Evolutionary conservation across 2,113 vertebrate species (phyloP), one percentile per base, ranked within the genome.

Genomic region (Anguilla rostrata): DNA sequence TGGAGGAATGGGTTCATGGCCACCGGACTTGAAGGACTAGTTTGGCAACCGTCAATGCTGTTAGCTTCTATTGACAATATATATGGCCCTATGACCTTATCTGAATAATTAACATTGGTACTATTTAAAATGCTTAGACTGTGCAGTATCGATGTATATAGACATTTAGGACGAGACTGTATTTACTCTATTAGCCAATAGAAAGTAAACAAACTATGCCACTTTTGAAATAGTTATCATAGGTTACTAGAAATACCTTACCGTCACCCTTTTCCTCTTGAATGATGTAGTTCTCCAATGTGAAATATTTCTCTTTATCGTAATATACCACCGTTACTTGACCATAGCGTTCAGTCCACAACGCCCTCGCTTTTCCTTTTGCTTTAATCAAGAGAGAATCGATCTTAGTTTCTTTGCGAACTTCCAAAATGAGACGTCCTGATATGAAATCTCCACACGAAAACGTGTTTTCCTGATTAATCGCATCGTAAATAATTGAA

Each of bases 301-400:
- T 29, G 46, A 82, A 88, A 16, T 82, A 84, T 53, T 88, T 84
- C 11, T 84, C 78, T 41, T 84, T 86, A 4, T 29, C 78, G 26
- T 29, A 15, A 39, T 88, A 86, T 15, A 57, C 53, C n/a, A 56
- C 82, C 5, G 41, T 46, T 9, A n/a, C 26, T 46, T 81, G 34
- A 8, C 88, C 89, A 0, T 0, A 18, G 1, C 8, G 85, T 14
- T 43, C 63, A 0, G 89, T 87, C 95, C 95, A 95, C 0, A 12
- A 78, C 0, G 94, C 94, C 0, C 89, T 0, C 0, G 93, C 93
- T 41, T 95, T 94, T 3, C 95, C 95, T 46, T 92, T 95, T 0
- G 85, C 89, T 86, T 95, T 96, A 0, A 96, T 53, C 9, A 90
- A 92, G 11, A 96, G 49, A 3, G 78, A 80, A 4, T 92, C 78